A percentile compares a stretch with the other conserved stretches of the same genome.
Evolutionary conservation across 2,888 invertebrate genomes (phyloP).

Genomic region (Melinaea menophilus): DNA sequence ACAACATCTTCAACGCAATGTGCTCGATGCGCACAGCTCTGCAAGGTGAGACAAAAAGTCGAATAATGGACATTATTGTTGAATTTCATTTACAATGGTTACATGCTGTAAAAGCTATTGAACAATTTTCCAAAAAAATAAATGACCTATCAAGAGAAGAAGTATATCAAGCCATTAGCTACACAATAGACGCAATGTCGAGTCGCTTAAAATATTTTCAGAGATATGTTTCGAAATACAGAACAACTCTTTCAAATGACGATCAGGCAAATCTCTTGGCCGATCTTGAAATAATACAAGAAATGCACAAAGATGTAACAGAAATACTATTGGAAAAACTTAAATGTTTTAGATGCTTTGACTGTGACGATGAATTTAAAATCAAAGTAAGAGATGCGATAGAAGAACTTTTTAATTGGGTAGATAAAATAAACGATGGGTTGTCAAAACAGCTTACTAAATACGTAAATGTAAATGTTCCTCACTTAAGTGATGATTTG

Average conservation of each 20-base stretch:
- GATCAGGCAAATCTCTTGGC: slow-evolving; percentile 48
- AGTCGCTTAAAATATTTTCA: slow-evolving; percentile 56
- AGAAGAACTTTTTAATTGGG: slow-evolving; percentile 58
- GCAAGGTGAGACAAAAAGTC: slow-evolving; percentile 39
- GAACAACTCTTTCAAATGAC: slow-evolving; percentile 41
- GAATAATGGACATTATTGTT: slow-evolving; percentile 52
- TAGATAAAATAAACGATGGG: slow-evolving; percentile 62
- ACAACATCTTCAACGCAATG: slow-evolving; percentile 54
- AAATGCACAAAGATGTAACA: slow-evolving; percentile 60
- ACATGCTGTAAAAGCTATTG: slow-evolving; percentile 55
- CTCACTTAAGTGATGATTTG: slow-evolving; percentile 50
- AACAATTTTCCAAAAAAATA: slow-evolving; percentile 47
- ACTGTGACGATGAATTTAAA: slow-evolving; percentile 47
- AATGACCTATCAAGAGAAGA: slow-evolving; percentile 47
- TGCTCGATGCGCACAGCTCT: slow-evolving; percentile 51
- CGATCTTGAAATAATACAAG: slow-evolving; percentile 66
- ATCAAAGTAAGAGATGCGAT: slow-evolving; percentile 42
- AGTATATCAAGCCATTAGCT: slow-evolving; percentile 53
- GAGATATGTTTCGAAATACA: slow-evolving; percentile 53
- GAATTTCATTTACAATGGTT: slow-evolving; percentile 68
- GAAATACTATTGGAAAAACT: slow-evolving; percentile 48
- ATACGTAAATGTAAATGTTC: slow-evolving; percentile 49
- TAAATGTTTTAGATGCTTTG: slow-evolving; percentile 49
- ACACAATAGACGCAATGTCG: slow-evolving; percentile 56
- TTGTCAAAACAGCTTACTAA: slow-evolving; percentile 51